A percentile compares a stretch with the other conserved stretches of the same genome.
Conservation (phyloP, 2,888 invertebrate genomes). For the Tipula helvola region DNA sequence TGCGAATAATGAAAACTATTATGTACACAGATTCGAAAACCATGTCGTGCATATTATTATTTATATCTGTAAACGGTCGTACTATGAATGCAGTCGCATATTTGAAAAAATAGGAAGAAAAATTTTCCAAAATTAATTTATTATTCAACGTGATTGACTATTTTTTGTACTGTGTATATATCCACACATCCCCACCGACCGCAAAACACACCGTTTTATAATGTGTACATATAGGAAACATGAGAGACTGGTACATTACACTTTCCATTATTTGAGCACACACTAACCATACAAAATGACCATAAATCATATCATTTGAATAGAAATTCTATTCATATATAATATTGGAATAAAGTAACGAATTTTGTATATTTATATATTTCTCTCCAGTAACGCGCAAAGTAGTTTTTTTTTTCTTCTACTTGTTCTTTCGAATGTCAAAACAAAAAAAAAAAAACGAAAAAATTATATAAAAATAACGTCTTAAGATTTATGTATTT, state of each 20-base stretch:
- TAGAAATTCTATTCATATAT: not conserved
- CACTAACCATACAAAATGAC: not conserved
- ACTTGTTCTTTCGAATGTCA: conserved; percentile 4
- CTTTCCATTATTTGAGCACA: not conserved
- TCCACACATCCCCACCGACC: not conserved
- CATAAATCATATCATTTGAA: conserved; percentile 4
- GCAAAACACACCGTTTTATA: not conserved
- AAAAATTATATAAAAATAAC: not conserved
- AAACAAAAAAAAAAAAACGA: not conserved
- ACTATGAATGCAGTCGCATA: not conserved
- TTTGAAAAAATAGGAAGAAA: not conserved
- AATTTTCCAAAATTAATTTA: not conserved
- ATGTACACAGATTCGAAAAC: not conserved
- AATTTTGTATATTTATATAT: not conserved
- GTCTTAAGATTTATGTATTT: conserved; percentile 5
- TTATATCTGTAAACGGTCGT: not conserved
- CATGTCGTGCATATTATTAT: not conserved
- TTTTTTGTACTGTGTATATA: not conserved
- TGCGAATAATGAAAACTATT: not conserved
- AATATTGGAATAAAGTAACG: not conserved
- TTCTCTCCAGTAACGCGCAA: not conserved
- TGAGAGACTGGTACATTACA: not conserved
- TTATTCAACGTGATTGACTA: not conserved
- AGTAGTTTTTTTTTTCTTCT: not conserved
- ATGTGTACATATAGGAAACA: not conserved